A percentile compares a stretch with the other conserved stretches of the same genome.
phyloP scores from a whole-genome alignment of 2,113 vertebrate species.

The Formicarius rufipectus region DNA sequence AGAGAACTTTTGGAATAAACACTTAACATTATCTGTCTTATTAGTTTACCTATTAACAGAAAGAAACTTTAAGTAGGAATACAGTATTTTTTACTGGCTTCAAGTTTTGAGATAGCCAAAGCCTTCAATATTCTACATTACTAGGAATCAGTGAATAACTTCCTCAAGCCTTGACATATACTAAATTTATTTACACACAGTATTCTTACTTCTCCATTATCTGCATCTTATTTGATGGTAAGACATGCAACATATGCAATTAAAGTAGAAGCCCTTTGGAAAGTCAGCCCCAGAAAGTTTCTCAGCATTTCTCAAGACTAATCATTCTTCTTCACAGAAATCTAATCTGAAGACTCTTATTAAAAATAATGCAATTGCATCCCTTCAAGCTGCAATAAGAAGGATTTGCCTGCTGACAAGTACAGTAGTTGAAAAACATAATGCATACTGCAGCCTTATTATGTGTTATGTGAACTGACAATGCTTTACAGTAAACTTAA shows the following conservation, averaged over 20 bases:
- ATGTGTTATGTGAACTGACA: neutral
- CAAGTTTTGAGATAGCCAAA: neutral
- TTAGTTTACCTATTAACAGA: neutral
- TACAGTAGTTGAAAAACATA: neutral
- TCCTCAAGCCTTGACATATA: neutral
- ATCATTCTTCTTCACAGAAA: neutral
- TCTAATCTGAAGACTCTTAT: neutral
- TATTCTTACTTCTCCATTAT: neutral
- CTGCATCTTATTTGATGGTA: neutral
- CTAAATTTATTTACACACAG: neutral
- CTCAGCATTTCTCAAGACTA: neutral
- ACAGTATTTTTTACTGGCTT: neutral
- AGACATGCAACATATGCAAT: neutral
- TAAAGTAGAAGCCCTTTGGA: neutral
- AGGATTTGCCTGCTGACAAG: neutral
- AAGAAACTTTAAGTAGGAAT: neutral
- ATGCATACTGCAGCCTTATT: neutral
- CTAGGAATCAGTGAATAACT: neutral
- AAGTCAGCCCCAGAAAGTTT: neutral
- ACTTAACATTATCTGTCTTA: neutral
- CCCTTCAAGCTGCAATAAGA: neutral
- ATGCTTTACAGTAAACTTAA: neutral
- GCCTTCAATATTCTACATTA: neutral
- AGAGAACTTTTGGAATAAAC: neutral
- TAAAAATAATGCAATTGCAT: neutral